phyloP scores from a whole-genome alignment of 1,140 invertebrate genomes.

The Batillaria attramentaria region DNA sequence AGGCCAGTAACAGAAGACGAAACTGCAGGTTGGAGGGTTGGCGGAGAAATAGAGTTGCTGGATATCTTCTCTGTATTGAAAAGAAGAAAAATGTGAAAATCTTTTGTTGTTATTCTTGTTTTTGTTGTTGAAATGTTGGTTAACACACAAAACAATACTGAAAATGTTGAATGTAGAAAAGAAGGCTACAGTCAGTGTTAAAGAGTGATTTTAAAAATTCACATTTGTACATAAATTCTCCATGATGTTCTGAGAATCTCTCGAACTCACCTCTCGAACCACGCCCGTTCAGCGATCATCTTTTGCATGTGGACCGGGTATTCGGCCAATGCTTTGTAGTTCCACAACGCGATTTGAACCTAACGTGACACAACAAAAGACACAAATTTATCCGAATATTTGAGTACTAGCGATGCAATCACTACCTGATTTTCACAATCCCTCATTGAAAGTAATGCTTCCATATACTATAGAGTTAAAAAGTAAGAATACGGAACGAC shows the following conservation, averaged over 20 bases:
- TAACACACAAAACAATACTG: neutral
- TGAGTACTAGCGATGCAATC: too few species aligned
- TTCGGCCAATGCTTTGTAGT: slow-evolving; percentile 63
- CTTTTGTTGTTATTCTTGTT: neutral
- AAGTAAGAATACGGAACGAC: too few species aligned
- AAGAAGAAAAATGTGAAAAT: neutral
- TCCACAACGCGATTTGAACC: slow-evolving; percentile 62
- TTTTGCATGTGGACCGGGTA: slow-evolving; percentile 65
- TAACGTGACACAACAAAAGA: slow-evolving; percentile 28
- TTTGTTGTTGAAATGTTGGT: neutral
- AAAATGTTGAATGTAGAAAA: neutral
- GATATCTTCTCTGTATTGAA: neutral
- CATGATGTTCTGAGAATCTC: too few species aligned
- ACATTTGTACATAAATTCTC: too few species aligned
- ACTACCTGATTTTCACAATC: too few species aligned
- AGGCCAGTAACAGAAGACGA: neutral
- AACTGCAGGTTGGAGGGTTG: neutral
- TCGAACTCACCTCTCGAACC: slow-evolving; percentile 62
- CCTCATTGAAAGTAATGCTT: too few species aligned
- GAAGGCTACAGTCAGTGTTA: too few species aligned
- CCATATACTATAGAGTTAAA: too few species aligned
- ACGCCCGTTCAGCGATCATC: slow-evolving; percentile 57
- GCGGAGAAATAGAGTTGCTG: neutral
- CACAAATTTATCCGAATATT: neutral
- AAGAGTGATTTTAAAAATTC: too few species aligned